Base-by-base conservation (phyloP, 2,797 vertebrate species). In the Helarctos malayanus region DNA sequence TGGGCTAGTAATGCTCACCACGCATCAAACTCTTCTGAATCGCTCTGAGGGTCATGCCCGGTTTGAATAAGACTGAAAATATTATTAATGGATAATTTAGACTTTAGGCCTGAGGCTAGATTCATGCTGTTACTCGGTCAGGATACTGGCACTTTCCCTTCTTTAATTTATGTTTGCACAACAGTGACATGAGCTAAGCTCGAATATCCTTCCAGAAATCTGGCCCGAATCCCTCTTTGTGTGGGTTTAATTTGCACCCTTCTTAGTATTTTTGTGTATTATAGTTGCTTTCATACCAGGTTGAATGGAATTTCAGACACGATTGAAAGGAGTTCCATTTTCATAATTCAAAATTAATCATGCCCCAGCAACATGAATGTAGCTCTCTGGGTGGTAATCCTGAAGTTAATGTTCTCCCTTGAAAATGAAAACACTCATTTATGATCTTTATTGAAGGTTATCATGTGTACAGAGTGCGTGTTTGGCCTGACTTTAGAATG, bases 171-270 rank as follows among this genome's bases (percentile, higher is more conserved):
- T 35, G 41, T 97, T 98, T 97, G 89, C 94, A 95, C 95, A 96
- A 49, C 69, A 94, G 80, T 97, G 92, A 94, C 95, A 95, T 97
- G 63, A 98, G 95, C 89, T 93, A 96, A 97, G 45, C 95, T 97
- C 57, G 59, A 96, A 97, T 88, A 95, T 89, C 92, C 96, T 38
- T 75, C 45, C 92, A 97, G 94, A 96, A 95, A 96, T 81, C 79
- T 93, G 78, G 88, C 81, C 86, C 1, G 4, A 76, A 69, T 90
- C 56, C 84, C 87, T 94, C 84, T 89, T 92, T 97, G 41, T 98
- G 97, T 91, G 92, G 59, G 78, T 96, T 96, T 98, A 96, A 92
- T 93, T 95, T 92, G 89, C 71, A 95, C 78, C 61, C 84, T 87
- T 91, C 19, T 8, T 69, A 61, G 73, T 94, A 93, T 89, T 92